These are phyloP conservation scores for Tursiops truncatus DNA, from an alignment of 2,113 vertebrate genomes.

Conservation along the genomic window DNA sequence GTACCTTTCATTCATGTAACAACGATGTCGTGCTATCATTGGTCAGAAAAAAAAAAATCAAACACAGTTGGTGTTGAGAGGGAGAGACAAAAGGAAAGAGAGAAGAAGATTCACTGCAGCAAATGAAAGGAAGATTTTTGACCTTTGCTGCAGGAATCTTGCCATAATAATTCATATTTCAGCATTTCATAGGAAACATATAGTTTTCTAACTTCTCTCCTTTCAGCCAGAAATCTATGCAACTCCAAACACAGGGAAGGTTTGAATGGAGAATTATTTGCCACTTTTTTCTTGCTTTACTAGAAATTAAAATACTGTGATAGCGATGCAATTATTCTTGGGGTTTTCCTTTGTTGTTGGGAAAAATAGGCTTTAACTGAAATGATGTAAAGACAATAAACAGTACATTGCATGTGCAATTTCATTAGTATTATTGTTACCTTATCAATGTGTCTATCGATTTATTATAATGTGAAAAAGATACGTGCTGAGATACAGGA, in stretches of 20 bases:
- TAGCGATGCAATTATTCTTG: neutral
- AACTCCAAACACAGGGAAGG: neutral
- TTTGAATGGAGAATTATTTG: neutral
- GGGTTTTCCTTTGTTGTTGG: neutral
- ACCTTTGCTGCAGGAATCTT: neutral
- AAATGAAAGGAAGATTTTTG: neutral
- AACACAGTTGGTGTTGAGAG: neutral
- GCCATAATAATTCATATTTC: conserved; percentile 27
- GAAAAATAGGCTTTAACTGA: neutral
- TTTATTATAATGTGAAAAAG: neutral
- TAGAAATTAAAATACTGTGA: neutral
- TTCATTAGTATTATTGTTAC: neutral
- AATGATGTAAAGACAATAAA: neutral
- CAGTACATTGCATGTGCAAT: neutral
- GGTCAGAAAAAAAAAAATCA: neutral
- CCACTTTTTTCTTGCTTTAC: neutral
- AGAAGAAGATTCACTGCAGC: neutral
- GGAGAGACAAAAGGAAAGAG: neutral
- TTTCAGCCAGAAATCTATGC: neutral
- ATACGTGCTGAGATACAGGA: neutral
- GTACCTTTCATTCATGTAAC: neutral
- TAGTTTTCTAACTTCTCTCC: neutral
- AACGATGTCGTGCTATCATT: neutral
- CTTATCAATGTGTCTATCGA: neutral
- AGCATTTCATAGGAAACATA: neutral